These are phyloP conservation scores for Xanthostigma xanthostigma DNA, from an alignment of 2,888 invertebrate genomes.

Conservation along the genomic window DNA sequence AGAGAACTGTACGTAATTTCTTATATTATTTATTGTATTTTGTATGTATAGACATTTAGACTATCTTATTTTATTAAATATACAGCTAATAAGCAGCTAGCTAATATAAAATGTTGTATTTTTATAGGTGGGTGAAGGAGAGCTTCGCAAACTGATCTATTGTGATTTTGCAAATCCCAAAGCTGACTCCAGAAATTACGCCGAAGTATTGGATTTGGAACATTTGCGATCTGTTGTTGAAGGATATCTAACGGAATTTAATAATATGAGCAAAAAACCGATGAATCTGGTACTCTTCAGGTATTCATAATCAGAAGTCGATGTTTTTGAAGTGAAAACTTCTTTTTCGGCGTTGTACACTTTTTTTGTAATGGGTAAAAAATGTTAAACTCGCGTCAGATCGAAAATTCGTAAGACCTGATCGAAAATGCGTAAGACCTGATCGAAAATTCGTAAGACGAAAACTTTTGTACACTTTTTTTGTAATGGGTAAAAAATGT, in stretches of 20 bases:
- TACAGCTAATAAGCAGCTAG: too few species aligned
- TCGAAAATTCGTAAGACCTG: too few species aligned
- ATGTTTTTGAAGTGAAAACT: too few species aligned
- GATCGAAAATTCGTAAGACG: too few species aligned
- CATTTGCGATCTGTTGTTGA: slow-evolving; percentile 71
- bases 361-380: too few species aligned
- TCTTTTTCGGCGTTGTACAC: too few species aligned
- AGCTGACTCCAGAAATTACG: slow-evolving; percentile 73
- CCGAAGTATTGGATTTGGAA: slow-evolving; percentile 75
- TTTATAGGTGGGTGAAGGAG: slow-evolving; percentile 59
- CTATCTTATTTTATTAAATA: too few species aligned
- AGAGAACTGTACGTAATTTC: slow-evolving; percentile 10
- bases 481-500: too few species aligned
- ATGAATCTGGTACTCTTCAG: slow-evolving; percentile 88
- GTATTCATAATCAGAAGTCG: slow-evolving; percentile 24
- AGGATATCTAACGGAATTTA: slow-evolving; percentile 77
- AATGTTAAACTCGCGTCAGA: too few species aligned
- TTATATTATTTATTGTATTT: background rate
- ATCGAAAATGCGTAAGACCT: too few species aligned
- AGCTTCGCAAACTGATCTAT: slow-evolving; percentile 74
- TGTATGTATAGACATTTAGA: background rate
- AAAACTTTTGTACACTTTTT: too few species aligned
- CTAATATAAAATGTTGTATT: slow-evolving; percentile 8
- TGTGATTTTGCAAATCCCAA: slow-evolving; percentile 94
- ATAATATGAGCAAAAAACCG: slow-evolving; percentile 90